phyloP scores from a whole-genome alignment of 1,140 invertebrate genomes.

The Lucilia cuprina region DNA sequence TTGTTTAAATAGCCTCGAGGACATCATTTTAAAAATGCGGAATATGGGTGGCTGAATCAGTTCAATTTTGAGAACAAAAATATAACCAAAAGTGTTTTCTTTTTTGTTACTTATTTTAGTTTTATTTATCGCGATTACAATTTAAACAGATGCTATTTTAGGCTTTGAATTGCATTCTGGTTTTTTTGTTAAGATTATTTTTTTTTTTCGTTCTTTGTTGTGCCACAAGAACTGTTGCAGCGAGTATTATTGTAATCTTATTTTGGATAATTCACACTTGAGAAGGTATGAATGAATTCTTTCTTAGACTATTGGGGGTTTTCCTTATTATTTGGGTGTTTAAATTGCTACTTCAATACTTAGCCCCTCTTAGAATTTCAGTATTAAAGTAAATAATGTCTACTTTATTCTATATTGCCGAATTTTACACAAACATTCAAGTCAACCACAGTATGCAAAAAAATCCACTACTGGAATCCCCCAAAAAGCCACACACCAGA shows the following conservation, averaged over 20 bases:
- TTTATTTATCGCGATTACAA: slow-evolving; percentile 30
- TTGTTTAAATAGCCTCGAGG: slow-evolving; percentile 51
- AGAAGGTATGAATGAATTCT: background rate
- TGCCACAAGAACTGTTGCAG: background rate
- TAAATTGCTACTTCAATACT: too few relatives aligned
- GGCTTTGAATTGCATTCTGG: background rate
- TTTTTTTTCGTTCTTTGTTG: background rate
- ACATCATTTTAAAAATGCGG: slow-evolving; percentile 50
- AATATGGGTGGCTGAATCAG: slow-evolving; percentile 53
- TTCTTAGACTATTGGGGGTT: background rate
- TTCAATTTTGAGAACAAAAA: background rate
- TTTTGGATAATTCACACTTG: background rate
- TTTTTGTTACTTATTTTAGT: background rate
- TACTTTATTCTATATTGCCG: too few relatives aligned
- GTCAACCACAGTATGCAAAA: background rate
- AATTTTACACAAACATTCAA: too few relatives aligned
- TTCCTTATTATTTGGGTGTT: background rate
- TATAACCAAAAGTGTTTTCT: background rate
- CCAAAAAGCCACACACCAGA: background rate
- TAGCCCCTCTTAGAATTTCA: too few relatives aligned
- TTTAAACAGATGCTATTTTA: slow-evolving; percentile 28
- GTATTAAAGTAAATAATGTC: too few relatives aligned
- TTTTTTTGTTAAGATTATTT: too few relatives aligned
- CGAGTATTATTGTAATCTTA: background rate
- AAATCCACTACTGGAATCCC: background rate